A percentile compares a stretch with the other conserved stretches of the same genome.
phyloP scores from a whole-genome alignment of 2,113 vertebrate species.

The Cephalopholis sonnerati region DNA sequence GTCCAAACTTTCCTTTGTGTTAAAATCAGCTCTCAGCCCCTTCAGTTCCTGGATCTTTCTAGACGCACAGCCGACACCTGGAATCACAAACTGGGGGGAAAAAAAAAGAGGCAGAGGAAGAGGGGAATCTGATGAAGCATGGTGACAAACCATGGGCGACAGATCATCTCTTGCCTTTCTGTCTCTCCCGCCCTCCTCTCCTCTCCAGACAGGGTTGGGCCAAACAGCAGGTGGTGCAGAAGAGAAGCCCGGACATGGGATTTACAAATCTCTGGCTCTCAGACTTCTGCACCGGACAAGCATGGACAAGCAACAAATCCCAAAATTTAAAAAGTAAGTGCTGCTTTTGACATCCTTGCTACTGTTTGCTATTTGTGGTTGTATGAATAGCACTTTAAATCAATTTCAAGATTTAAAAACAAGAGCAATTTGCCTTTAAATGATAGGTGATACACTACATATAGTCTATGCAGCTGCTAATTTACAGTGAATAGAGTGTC shows the following conservation, averaged over 20 bases:
- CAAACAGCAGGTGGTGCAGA: constrained; percentile 84
- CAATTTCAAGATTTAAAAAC: background rate
- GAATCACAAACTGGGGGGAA: background rate
- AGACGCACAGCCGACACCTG: background rate
- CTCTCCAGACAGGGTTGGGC: constrained; percentile 72
- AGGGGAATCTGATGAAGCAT: constrained; percentile 32
- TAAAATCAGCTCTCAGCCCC: background rate
- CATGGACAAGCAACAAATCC: constrained; percentile 53
- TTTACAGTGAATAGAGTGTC: background rate
- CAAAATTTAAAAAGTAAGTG: constrained; percentile 73
- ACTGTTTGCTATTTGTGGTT: background rate
- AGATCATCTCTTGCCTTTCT: constrained; percentile 45
- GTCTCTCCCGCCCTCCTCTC: constrained; percentile 59
- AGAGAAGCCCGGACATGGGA: constrained; percentile 72
- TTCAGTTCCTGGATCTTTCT: constrained; percentile 9
- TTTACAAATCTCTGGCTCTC: constrained; percentile 72
- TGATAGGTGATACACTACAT: background rate
- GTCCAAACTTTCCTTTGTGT: constrained; percentile 42
- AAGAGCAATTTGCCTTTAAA: background rate
- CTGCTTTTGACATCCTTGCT: constrained; percentile 18
- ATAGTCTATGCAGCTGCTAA: background rate
- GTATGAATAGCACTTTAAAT: background rate
- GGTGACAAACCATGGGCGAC: constrained; percentile 45
- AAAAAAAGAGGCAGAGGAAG: background rate
- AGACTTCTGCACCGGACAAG: constrained; percentile 66